phyloP scores from a whole-genome alignment of 30 jellyfish, hydroid and myxozoan species.

The Haliclystus octoradiatus region DNA sequence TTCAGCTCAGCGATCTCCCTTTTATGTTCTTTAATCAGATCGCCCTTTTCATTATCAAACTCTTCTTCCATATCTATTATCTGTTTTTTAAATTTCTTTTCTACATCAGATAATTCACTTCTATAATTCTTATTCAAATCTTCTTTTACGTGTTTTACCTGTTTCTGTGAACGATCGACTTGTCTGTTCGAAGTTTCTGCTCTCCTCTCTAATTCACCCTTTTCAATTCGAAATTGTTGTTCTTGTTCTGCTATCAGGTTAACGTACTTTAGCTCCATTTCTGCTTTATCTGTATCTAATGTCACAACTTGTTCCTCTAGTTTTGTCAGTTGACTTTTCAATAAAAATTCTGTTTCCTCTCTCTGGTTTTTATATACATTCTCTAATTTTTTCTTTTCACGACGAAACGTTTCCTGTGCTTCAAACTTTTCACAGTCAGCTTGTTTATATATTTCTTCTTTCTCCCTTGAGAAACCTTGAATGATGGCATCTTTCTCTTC shows the following conservation, averaged over 20 bases:
- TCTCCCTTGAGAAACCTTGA: constrained; percentile 53
- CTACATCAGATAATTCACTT: constrained; percentile 45
- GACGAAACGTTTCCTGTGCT: constrained; percentile 14
- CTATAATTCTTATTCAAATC: constrained; percentile 51
- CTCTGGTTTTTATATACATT: constrained; percentile 61
- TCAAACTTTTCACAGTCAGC: constrained; percentile 48
- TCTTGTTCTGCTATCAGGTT: constrained; percentile 90
- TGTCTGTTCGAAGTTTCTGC: constrained; percentile 77
- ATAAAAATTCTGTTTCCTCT: constrained; percentile 75
- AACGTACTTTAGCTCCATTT: constrained; percentile 64
- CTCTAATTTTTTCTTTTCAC: constrained; percentile 50
- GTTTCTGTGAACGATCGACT: constrained; percentile 66
- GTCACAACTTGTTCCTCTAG: constrained; percentile 86
- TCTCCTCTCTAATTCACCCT: constrained; percentile 75
- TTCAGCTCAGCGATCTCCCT: constrained; percentile 58
- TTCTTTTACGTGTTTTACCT: constrained; percentile 51
- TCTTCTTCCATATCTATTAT: constrained; percentile 49
- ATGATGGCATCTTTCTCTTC: constrained; percentile 35
- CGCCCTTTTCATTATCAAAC: constrained; percentile 55
- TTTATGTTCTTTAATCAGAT: constrained; percentile 28
- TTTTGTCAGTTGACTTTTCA: constrained; percentile 48
- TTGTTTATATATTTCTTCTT: constrained; percentile 30
- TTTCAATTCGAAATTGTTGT: constrained; percentile 75
- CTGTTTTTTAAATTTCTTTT: constrained; percentile 44
- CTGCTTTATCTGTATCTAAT: constrained; percentile 85